Conservation (phyloP, 2,797 vertebrate genomes). For the Avahi laniger region DNA sequence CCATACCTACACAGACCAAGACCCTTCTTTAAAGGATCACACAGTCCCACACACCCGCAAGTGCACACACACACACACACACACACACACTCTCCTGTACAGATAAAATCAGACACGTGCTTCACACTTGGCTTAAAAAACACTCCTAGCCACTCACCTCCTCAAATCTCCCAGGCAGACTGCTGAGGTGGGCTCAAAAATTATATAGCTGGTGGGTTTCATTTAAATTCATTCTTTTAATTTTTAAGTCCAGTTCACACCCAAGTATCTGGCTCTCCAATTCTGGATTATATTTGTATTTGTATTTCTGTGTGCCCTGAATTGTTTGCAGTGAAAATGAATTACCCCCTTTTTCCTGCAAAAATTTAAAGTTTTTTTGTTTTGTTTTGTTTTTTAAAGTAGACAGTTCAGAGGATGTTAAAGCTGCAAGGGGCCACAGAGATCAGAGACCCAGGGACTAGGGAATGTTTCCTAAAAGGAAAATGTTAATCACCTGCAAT, state of each 20-base stretch:
- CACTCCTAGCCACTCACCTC: background rate
- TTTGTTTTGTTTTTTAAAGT: background rate
- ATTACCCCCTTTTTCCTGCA: fast-evolving
- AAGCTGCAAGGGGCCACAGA: background rate
- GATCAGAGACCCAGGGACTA: background rate
- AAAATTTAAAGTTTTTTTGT: background rate
- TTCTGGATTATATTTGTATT: background rate
- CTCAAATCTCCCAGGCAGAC: background rate
- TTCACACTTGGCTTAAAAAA: background rate
- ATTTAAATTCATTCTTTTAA: background rate
- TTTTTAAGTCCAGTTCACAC: background rate
- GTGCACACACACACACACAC: fast-evolving
- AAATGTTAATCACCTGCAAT: slow-evolving; percentile 1
- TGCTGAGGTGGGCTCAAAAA: background rate
- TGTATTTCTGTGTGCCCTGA: background rate
- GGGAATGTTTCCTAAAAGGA: slow-evolving; percentile 10
- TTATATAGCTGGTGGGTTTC: background rate
- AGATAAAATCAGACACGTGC: background rate
- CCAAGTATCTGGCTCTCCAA: background rate
- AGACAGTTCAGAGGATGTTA: background rate
- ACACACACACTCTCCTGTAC: fast-evolving
- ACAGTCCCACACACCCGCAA: background rate
- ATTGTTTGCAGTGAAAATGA: background rate
- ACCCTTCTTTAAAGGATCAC: background rate
- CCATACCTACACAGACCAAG: background rate